Evolutionary conservation across 2,113 vertebrate genomes (phyloP).

Genomic region (Melanerpes formicivorus): DNA sequence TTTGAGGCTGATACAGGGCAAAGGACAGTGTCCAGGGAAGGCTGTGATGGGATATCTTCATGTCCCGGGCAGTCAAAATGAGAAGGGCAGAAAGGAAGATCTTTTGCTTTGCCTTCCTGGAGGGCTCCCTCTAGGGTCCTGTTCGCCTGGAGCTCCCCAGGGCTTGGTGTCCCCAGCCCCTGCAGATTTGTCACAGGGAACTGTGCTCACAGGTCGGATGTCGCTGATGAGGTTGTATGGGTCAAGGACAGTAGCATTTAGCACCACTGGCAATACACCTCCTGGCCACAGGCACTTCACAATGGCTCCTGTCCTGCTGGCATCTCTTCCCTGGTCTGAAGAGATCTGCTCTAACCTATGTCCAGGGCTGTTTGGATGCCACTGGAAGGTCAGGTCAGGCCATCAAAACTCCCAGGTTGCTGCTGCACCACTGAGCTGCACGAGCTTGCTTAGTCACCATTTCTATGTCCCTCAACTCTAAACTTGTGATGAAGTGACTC

Average conservation of each 20-base stretch:
- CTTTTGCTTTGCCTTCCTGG: background rate
- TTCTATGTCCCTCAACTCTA: background rate
- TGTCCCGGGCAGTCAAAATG: background rate
- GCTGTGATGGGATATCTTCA: background rate
- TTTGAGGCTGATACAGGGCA: background rate
- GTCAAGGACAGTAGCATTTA: background rate
- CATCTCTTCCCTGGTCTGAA: background rate
- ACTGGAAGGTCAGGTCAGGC: background rate
- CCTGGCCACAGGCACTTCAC: background rate
- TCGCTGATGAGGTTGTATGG: accelerated
- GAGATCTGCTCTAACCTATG: background rate
- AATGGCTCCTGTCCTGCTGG: background rate
- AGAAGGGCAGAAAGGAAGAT: background rate
- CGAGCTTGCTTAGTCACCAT: background rate
- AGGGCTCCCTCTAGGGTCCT: background rate
- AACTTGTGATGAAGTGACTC: background rate
- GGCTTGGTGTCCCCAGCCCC: background rate
- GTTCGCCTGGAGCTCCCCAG: background rate
- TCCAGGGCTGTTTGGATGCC: background rate
- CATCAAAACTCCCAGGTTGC: background rate
- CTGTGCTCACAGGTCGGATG: background rate
- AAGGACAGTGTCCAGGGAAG: background rate
- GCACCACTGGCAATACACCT: background rate
- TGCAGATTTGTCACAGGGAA: background rate
- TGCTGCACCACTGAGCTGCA: background rate